Percentiles rank a stretch among this genome's conserved stretches.
Conservation (phyloP, 2,113 vertebrate species). For the Meleagris gallopavo region DNA sequence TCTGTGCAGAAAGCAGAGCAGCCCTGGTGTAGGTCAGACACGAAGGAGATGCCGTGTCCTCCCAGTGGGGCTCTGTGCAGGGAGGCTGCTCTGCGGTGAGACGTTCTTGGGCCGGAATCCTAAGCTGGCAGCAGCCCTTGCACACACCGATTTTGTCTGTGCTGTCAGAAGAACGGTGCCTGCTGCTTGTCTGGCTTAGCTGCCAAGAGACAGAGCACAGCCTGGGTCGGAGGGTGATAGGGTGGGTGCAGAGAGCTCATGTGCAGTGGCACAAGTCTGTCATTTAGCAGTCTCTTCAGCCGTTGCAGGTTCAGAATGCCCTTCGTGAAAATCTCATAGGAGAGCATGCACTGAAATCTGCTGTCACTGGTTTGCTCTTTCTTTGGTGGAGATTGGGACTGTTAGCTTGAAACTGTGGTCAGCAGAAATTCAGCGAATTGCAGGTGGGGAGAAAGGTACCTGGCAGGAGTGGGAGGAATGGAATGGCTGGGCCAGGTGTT, state of each 20-base stretch:
- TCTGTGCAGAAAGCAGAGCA: not conserved
- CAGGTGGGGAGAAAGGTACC: not conserved
- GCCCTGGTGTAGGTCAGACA: not conserved
- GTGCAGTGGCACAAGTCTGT: not conserved
- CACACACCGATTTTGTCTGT: fast-evolving
- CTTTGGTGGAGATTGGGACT: not conserved
- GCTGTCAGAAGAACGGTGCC: not conserved
- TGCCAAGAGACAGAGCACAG: not conserved
- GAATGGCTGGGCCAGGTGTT: not conserved
- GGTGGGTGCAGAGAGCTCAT: not conserved
- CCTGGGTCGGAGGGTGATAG: not conserved
- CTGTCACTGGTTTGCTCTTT: not conserved
- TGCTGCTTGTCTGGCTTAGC: not conserved
- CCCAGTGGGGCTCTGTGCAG: not conserved
- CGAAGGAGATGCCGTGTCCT: not conserved
- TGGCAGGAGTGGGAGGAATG: not conserved
- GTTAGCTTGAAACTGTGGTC: not conserved
- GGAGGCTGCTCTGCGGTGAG: not conserved
- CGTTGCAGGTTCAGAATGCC: not conserved
- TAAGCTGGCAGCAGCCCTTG: not conserved
- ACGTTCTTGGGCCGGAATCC: not conserved
- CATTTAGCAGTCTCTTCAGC: not conserved
- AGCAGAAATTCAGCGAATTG: not conserved
- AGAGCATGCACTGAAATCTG: not conserved
- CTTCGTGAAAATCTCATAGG: not conserved